Percentiles rank a stretch among this genome's conserved stretches.
Conservation (phyloP, 2,888 invertebrate species). For the Mythimna ferrago region DNA sequence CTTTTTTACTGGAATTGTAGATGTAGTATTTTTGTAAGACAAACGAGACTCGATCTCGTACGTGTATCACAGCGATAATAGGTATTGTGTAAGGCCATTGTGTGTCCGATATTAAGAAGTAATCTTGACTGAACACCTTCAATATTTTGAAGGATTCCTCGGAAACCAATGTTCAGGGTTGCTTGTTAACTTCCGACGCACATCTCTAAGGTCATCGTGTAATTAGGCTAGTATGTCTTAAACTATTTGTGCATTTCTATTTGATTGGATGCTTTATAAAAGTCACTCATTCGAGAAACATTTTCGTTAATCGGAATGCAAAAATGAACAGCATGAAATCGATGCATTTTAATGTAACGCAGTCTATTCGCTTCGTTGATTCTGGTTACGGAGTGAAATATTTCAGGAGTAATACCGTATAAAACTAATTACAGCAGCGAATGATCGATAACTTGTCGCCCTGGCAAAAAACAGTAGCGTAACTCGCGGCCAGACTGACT, state of each 20-base stretch:
- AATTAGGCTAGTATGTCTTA: conserved; percentile 81
- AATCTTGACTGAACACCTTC: conserved; percentile 69
- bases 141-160: conserved; percentile 47
- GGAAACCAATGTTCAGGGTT: conserved; percentile 66
- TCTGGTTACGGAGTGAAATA: conserved; percentile 36
- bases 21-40: conserved; percentile 89
- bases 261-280: conserved; percentile 82
- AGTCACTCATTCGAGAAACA: conserved; percentile 59
- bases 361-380: conserved; percentile 47
- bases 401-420: conserved; percentile 42
- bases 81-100: conserved; percentile 81
- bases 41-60: conserved; percentile 81
- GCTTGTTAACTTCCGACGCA: conserved; percentile 76
- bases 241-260: conserved; percentile 81
- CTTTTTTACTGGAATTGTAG: conserved; percentile 89
- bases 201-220: conserved; percentile 76
- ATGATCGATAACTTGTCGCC: conserved; percentile 44
- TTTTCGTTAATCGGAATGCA: conserved; percentile 46
- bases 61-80: conserved; percentile 91
- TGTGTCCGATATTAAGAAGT: conserved; percentile 77
- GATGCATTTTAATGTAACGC: conserved; percentile 49
- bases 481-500: conserved; percentile 21
- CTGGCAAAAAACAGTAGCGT: conserved; percentile 35
- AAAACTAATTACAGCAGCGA: conserved; percentile 40
- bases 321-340: conserved; percentile 49